A percentile compares a stretch with the other conserved stretches of the same genome.
Evolutionary conservation across 1,140 invertebrate genomes (phyloP).

Genomic region (Eulimnadia texana): DNA sequence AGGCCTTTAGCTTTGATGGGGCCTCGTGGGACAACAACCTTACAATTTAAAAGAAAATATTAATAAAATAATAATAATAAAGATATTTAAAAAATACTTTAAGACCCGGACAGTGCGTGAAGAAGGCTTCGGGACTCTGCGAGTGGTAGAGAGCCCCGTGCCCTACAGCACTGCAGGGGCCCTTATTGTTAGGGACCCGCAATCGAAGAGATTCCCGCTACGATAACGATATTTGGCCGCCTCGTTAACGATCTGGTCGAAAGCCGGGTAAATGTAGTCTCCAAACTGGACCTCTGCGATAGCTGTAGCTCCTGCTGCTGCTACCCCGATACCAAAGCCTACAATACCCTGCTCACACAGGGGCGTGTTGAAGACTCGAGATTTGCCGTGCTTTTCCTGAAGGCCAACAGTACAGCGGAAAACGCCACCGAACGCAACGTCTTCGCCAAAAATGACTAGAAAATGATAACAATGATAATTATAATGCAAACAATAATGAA

Average conservation of each 20-base stretch:
- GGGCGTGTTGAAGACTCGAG: conserved; percentile 94
- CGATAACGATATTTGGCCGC: conserved; percentile 91
- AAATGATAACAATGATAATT: too few species aligned
- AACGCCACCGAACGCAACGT: conserved; percentile 96
- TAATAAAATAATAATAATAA: conserved; percentile 1
- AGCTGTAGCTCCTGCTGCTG: conserved; percentile 72
- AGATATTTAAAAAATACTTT: conserved; percentile 44
- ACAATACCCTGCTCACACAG: conserved; percentile 96
- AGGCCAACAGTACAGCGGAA: conserved; percentile 90
- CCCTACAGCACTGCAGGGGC: conserved; percentile 73
- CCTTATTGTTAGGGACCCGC: conserved; percentile 81
- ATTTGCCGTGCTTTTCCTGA: conserved; percentile 83
- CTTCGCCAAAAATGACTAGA: conserved; percentile 87
- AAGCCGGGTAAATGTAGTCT: conserved; percentile 97
- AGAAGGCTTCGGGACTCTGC: conserved; percentile 94
- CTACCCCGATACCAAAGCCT: conserved; percentile 91
- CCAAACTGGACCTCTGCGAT: conserved; percentile 99
- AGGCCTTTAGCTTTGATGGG: conserved; percentile 93
- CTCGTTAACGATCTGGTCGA: conserved; percentile 72
- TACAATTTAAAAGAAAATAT: conserved; percentile 20
- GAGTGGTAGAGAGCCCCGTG: conserved; percentile 97
- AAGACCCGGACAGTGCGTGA: conserved; percentile 89
- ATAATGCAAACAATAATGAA: too few species aligned
- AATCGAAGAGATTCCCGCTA: conserved; percentile 76
- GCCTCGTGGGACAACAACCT: conserved; percentile 89